These are phyloP conservation scores for Lophochroa leadbeateri DNA, from an alignment of 2,113 vertebrate genomes.

Conservation along the genomic window DNA sequence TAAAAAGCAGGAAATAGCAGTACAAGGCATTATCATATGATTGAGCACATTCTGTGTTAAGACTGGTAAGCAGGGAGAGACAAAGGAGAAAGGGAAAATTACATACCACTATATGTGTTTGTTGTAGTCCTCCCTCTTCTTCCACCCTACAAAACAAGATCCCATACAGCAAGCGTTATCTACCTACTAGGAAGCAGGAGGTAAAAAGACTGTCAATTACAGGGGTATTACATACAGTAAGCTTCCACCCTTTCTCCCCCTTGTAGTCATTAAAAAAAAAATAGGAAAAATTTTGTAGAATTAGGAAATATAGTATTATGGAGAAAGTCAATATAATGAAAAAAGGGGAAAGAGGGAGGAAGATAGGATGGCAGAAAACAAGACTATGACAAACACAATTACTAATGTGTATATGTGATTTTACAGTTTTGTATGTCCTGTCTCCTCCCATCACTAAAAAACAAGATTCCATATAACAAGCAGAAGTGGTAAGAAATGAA, in stretches of 20 bases:
- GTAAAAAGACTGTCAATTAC: conserved; percentile 64
- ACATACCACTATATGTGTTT: conserved; percentile 74
- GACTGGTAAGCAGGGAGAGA: neutral
- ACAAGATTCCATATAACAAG: conserved; percentile 3
- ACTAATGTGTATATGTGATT: neutral
- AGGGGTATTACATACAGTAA: conserved; percentile 43
- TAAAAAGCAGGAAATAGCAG: neutral
- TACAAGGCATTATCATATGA: neutral
- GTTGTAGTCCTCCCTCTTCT: conserved; percentile 74
- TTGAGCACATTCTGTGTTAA: neutral
- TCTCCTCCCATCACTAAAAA: conserved; percentile 3
- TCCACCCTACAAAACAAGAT: conserved; percentile 76
- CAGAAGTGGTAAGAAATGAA: conserved; percentile 3
- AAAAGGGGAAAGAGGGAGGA: conserved; percentile 17
- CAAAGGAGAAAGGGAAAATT: conserved; percentile 69
- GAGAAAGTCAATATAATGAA: neutral
- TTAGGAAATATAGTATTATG: neutral
- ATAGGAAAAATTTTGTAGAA: neutral
- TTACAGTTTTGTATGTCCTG: neutral
- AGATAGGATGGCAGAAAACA: conserved; percentile 11
- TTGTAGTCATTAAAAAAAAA: neutral
- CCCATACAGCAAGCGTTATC: conserved; percentile 74
- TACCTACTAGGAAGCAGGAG: conserved; percentile 70
- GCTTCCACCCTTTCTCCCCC: conserved; percentile 48
- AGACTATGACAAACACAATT: conserved; percentile 4